phyloP scores from a whole-genome alignment of 2,888 invertebrate genomes.

The Agrotis ipsilon region DNA sequence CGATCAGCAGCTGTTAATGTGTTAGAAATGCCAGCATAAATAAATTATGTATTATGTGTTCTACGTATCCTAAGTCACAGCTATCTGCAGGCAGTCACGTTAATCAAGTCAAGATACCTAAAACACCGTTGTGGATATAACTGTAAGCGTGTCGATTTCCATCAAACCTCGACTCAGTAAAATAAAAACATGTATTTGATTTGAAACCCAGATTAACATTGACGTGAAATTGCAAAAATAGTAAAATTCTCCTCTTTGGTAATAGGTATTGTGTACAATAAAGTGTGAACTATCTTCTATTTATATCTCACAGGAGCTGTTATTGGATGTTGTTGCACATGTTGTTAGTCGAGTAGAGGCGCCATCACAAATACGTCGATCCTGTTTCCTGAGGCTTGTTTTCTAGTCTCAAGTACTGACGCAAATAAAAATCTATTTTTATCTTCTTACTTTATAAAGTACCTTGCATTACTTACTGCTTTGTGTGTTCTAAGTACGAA shows the following conservation, averaged over 20 bases:
- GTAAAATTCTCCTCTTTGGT: constrained; percentile 12
- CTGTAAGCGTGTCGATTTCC: constrained; percentile 27
- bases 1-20: constrained; percentile 22
- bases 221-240: constrained; percentile 19
- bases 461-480: constrained; percentile 33
- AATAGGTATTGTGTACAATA: constrained; percentile 27
- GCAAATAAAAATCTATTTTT: constrained; percentile 59
- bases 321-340: constrained; percentile 30
- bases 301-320: constrained; percentile 39
- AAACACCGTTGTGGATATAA: constrained; percentile 41
- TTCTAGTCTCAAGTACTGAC: constrained; percentile 61
- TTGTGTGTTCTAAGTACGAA: constrained; percentile 28
- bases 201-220: constrained; percentile 2
- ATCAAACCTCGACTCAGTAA: neutral
- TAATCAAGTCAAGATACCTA: constrained; percentile 42
- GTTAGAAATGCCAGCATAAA: constrained; percentile 50
- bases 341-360: constrained; percentile 42
- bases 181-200: constrained; percentile 8
- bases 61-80: constrained; percentile 10
- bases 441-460: constrained; percentile 39
- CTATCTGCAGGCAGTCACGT: constrained; percentile 26
- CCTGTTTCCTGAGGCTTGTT: constrained; percentile 63
- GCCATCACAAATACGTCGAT: constrained; percentile 47
- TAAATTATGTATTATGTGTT: constrained; percentile 47
- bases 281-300: constrained; percentile 47